phyloP scores from a whole-genome alignment of 2,113 vertebrate genomes.

The Damaliscus lunatus region DNA sequence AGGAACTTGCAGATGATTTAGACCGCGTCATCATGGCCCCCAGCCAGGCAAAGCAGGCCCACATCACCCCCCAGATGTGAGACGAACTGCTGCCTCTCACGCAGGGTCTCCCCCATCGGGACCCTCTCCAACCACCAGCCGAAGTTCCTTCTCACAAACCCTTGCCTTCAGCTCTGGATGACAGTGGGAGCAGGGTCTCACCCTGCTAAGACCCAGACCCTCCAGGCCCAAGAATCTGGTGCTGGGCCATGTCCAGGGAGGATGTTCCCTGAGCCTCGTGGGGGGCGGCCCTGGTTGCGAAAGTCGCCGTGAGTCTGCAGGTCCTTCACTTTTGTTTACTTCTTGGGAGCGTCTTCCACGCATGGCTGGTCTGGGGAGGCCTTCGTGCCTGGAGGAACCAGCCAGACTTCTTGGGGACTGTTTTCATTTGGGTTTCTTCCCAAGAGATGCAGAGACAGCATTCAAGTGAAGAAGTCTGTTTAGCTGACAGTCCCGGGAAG shows the following conservation, averaged over 20 bases:
- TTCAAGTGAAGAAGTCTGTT: neutral
- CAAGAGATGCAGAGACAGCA: neutral
- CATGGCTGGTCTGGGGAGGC: neutral
- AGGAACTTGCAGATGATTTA: neutral
- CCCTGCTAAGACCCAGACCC: neutral
- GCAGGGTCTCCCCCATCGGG: accelerated
- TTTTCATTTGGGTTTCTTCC: neutral
- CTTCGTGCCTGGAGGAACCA: neutral
- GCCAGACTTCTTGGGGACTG: neutral
- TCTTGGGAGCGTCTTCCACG: neutral
- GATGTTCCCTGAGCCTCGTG: neutral
- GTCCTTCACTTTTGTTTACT: constrained; percentile 47
- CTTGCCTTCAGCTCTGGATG: too few species aligned
- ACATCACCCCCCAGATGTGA: neutral
- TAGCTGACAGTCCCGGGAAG: neutral
- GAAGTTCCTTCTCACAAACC: neutral
- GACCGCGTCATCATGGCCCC: accelerated
- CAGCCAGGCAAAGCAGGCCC: neutral
- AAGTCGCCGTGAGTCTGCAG: neutral
- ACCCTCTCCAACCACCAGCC: neutral
- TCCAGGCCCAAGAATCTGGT: neutral
- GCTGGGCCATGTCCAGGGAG: neutral
- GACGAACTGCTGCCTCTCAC: neutral
- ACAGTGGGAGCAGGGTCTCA: neutral
- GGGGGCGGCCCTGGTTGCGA: neutral